Percentiles rank a stretch among this genome's conserved stretches.
phyloP scores from a whole-genome alignment of 2,113 vertebrate genomes.

The Dasyornis broadbenti region DNA sequence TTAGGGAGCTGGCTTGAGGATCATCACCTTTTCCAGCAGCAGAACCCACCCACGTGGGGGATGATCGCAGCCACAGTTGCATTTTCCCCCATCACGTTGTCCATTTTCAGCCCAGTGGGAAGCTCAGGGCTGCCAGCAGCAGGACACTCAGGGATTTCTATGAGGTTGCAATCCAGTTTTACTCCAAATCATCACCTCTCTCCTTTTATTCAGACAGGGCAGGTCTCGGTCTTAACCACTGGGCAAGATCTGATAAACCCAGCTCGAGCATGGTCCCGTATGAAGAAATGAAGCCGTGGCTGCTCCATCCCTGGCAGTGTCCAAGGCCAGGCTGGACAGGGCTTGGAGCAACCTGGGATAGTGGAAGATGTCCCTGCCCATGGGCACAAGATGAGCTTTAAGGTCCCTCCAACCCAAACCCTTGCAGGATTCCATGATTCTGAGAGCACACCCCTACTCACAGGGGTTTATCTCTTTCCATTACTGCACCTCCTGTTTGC shows the following conservation, averaged over 20 bases:
- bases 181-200: not conserved
- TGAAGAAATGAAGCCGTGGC: not conserved
- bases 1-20: not conserved
- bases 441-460: not conserved
- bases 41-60: accelerated
- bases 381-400: not conserved
- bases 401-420: not conserved
- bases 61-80: not conserved
- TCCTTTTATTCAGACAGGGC: not conserved
- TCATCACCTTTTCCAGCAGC: not conserved
- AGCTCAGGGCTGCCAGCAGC: not conserved
- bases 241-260: not conserved
- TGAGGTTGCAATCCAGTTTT: not conserved
- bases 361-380: not conserved
- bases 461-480: not conserved
- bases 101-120: not conserved
- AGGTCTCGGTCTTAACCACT: not conserved
- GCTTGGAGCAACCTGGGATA: not conserved
- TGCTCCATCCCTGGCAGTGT: not conserved
- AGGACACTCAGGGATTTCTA: not conserved
- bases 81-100: not conserved
- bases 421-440: not conserved
- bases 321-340: not conserved
- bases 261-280: accelerated
- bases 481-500: not conserved